Base-by-base conservation (phyloP, 2,113 vertebrate species). In the Tringa solitaria region DNA sequence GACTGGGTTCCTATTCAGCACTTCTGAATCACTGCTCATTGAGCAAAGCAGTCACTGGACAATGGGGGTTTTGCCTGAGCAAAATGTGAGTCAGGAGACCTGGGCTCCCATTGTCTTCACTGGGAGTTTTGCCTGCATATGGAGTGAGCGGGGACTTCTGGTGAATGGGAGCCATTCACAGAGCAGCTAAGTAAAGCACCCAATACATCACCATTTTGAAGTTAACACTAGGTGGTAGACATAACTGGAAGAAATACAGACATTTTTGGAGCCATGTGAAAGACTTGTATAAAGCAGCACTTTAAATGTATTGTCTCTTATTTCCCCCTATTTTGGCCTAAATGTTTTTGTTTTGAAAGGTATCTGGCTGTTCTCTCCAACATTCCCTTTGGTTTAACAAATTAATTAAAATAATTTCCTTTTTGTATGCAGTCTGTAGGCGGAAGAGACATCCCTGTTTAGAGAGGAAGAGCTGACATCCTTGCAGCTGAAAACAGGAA, bases 201-300 rank as follows among this genome's bases (percentile, higher is more conserved):
- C 91, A 95, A 61, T 82, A 76, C 74, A 94, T 95, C 88, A 93
- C 94, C 72, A 86, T 91, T 96, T 95, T 95, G 82, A 89, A 92
- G 91, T 89, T 93, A 95, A 88, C 88, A 84, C 90, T 95, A 92
- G 90, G 93, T 91, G 94, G 95, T 95, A 90, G 95, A 93, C 94
- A 93, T 93, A 89, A 96, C 93, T 97, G 95, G 93, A 97, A 95
- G 96, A 95, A 93, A 96, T 68, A 84, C 89, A 92, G 91, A 78
- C 67, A 61, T 86, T 96, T 97, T 87, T 96, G 78, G 95, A 97
- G 88, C 84, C 64, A 70, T 67, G 75, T 95, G 78, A 94, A 96
- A 95, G 91, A 1, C 94, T 90, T 84, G 41, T 17, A 93, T 84
- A 95, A 94, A 93, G 79, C 57, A 92, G 82, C 64, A 59, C 60